These are phyloP conservation scores for Leucoptera coffeella DNA, from an alignment of 2,888 invertebrate genomes.

Conservation along the genomic window DNA sequence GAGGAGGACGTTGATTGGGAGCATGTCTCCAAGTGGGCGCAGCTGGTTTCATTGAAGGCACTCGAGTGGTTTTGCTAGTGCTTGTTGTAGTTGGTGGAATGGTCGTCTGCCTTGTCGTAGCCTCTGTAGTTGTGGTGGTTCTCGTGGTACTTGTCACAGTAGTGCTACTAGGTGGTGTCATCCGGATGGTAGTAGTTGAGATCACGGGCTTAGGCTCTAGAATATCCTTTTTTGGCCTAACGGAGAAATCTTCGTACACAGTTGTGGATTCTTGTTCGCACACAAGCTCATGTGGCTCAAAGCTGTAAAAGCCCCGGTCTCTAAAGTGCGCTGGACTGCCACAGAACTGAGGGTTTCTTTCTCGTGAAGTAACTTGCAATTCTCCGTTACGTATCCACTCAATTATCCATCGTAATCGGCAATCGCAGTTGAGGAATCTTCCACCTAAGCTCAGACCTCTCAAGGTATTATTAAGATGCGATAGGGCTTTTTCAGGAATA, in stretches of 20 bases:
- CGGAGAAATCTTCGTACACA: constrained; percentile 12
- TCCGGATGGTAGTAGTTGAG: constrained; percentile 15
- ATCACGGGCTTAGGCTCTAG: constrained; percentile 14
- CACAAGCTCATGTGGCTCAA: constrained; percentile 69
- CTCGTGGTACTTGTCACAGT: constrained; percentile 10
- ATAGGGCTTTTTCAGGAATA: constrained; percentile 72
- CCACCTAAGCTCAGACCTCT: constrained; percentile 85
- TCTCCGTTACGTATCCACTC: constrained; percentile 86
- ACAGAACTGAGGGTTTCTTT: constrained; percentile 89
- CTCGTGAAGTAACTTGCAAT: constrained; percentile 86
- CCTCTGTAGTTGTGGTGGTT: constrained; percentile 10
- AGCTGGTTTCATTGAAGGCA: constrained; percentile 21
- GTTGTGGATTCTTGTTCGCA: constrained; percentile 44
- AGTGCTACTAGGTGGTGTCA: constrained; percentile 14
- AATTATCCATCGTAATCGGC: constrained; percentile 80
- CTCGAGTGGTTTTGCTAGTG: constrained; percentile 11
- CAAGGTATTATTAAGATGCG: constrained; percentile 73
- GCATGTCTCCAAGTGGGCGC: constrained; percentile 41
- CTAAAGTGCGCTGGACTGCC: constrained; percentile 75
- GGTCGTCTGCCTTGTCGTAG: constrained; percentile 12
- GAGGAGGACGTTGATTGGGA: constrained; percentile 60
- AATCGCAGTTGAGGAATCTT: constrained; percentile 82
- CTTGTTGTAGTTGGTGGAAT: constrained; percentile 11
- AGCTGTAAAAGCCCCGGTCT: constrained; percentile 80
- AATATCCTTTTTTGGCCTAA: constrained; percentile 10